A percentile compares a stretch with the other conserved stretches of the same genome.
Conservation (phyloP, 2,888 invertebrate genomes). For the Ametastegia equiseti region DNA sequence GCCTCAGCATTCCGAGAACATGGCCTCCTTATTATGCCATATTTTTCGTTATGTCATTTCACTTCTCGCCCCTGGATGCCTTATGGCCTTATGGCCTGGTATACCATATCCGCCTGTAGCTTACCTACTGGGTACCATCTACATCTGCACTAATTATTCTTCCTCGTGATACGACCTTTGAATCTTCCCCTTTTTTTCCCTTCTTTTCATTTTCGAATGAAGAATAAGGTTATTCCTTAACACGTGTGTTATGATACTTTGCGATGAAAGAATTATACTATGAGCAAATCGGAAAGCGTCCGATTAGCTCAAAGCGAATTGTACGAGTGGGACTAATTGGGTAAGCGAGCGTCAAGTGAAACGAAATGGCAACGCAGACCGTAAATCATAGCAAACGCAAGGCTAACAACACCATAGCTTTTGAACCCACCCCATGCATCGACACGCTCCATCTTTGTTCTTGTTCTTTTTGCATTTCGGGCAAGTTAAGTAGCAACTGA, state of each 20-base stretch:
- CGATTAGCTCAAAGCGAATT: conserved; percentile 51
- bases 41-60: conserved; percentile 62
- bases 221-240: no score
- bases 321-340: conserved; percentile 61
- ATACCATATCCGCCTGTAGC: no score
- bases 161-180: neutral
- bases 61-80: conserved; percentile 29
- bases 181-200: no score
- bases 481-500: neutral
- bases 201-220: no score
- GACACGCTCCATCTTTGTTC: conserved; percentile 21
- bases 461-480: neutral
- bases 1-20: conserved; percentile 62
- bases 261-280: neutral
- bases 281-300: conserved; percentile 9
- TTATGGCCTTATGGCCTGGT: neutral
- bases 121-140: no score
- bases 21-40: conserved; percentile 59
- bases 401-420: neutral
- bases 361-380: conserved; percentile 60
- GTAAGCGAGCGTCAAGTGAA: conserved; percentile 62
- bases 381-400: conserved; percentile 61
- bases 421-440: conserved; percentile 1
- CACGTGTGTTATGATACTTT: neutral
- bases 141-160: conserved; percentile 5